phyloP scores from a whole-genome alignment of 2,888 invertebrate species.

The Ecdyonurus torrentis region DNA sequence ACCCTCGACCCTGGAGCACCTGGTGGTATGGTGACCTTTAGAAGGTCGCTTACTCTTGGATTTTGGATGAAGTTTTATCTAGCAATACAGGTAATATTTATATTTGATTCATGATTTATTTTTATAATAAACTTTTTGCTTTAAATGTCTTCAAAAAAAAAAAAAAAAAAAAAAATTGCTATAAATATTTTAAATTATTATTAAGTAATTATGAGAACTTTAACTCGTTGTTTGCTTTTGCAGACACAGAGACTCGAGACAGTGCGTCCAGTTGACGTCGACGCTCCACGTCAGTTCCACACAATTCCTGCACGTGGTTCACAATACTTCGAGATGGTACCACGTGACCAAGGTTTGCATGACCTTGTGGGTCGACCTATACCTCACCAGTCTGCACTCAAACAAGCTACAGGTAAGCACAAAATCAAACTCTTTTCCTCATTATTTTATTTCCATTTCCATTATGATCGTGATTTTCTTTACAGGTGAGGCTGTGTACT shows the following conservation, averaged over 20 bases:
- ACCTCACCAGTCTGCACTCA: slow-evolving; percentile 62
- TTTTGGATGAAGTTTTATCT: slow-evolving; percentile 37
- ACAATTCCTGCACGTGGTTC: slow-evolving; percentile 43
- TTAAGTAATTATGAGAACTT: too few species aligned
- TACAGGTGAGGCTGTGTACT: slow-evolving; percentile 72
- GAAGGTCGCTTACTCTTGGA: slow-evolving; percentile 54
- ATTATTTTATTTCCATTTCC: background rate
- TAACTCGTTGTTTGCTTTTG: too few species aligned
- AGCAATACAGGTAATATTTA: too few species aligned
- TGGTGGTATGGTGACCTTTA: slow-evolving; percentile 67
- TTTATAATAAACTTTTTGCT: too few species aligned
- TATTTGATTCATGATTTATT: too few species aligned
- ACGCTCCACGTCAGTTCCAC: too few species aligned
- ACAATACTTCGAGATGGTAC: slow-evolving; percentile 39
- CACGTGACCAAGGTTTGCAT: slow-evolving; percentile 35
- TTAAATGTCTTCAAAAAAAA: too few species aligned
- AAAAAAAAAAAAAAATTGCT: too few species aligned
- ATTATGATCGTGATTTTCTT: background rate
- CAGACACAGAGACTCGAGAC: too few species aligned
- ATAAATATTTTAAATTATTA: too few species aligned
- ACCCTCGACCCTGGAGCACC: slow-evolving; percentile 60
- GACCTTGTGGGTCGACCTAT: slow-evolving; percentile 74
- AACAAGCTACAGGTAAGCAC: slow-evolving; percentile 57
- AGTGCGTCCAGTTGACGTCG: too few species aligned
- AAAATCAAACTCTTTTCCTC: background rate